Conservation (phyloP, 2,113 vertebrate genomes). For the Prinia subflava region DNA sequence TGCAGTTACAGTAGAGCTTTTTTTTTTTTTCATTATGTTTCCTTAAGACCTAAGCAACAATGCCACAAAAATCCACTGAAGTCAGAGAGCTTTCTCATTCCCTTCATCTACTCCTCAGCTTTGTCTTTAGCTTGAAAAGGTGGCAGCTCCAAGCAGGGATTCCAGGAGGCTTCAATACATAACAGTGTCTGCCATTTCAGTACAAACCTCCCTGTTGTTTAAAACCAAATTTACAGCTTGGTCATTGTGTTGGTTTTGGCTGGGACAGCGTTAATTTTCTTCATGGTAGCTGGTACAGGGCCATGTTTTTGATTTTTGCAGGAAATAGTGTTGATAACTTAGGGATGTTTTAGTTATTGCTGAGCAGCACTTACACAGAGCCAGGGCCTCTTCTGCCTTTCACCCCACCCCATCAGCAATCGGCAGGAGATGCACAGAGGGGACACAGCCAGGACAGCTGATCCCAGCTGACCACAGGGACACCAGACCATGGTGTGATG, state of each 20-base stretch:
- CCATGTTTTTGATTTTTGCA: neutral
- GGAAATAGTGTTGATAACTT: neutral
- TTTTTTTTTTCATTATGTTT: neutral
- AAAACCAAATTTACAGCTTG: neutral
- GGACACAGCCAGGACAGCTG: neutral
- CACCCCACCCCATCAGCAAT: neutral
- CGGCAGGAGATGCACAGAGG: accelerated
- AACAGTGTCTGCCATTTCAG: neutral
- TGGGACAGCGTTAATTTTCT: accelerated
- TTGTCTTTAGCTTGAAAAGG: neutral
- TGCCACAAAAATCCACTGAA: neutral
- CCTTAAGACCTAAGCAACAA: neutral
- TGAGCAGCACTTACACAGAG: neutral
- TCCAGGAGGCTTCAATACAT: neutral
- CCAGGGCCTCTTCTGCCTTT: neutral
- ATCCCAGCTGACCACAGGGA: neutral
- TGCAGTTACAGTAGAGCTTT: neutral
- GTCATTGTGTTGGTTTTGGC: neutral
- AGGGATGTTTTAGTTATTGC: neutral
- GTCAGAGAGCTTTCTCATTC: neutral
- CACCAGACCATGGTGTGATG: neutral
- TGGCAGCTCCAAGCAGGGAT: neutral
- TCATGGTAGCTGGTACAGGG: neutral
- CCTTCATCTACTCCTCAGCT: neutral
- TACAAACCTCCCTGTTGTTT: neutral